phyloP scores from a whole-genome alignment of 2,888 invertebrate species.

The Chloroclystis v-ata region DNA sequence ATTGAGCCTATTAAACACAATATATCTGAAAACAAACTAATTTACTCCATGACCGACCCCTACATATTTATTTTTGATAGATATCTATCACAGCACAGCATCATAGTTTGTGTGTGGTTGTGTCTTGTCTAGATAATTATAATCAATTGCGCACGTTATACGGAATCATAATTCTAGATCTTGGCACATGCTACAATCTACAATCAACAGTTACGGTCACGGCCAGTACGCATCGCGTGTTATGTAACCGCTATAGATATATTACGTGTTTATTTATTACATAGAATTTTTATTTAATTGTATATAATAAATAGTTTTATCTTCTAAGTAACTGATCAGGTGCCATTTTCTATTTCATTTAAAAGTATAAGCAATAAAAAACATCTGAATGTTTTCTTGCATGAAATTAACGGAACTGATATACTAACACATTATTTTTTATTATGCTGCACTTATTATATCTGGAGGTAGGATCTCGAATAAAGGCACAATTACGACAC shows the following conservation, averaged over 20 bases:
- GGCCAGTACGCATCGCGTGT: conserved; percentile 51
- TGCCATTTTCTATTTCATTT: conserved; percentile 8
- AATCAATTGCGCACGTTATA: too few relatives aligned
- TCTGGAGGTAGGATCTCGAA: conserved; percentile 11
- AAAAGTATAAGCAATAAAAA: too few relatives aligned
- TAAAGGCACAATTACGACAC: neutral
- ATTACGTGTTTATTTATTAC: conserved; percentile 25
- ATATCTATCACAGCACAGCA: too few relatives aligned
- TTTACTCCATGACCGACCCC: too few relatives aligned
- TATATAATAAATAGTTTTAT: too few relatives aligned
- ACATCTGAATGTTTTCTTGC: too few relatives aligned
- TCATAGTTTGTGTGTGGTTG: too few relatives aligned
- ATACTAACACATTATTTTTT: conserved; percentile 4
- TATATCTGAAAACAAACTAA: too few relatives aligned
- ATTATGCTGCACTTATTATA: conserved; percentile 7
- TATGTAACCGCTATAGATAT: conserved; percentile 34
- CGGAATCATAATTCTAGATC: conserved; percentile 14
- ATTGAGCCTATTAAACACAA: too few relatives aligned
- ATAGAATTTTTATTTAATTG: conserved; percentile 12
- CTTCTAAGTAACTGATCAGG: conserved; percentile 5
- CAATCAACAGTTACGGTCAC: conserved; percentile 44
- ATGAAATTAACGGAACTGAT: neutral
- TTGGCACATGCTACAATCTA: conserved; percentile 2
- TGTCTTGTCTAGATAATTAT: too few relatives aligned
- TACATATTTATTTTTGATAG: too few relatives aligned